Evolutionary conservation across 2,888 invertebrate species (phyloP).

Genomic region (Herminia tarsipennalis): DNA sequence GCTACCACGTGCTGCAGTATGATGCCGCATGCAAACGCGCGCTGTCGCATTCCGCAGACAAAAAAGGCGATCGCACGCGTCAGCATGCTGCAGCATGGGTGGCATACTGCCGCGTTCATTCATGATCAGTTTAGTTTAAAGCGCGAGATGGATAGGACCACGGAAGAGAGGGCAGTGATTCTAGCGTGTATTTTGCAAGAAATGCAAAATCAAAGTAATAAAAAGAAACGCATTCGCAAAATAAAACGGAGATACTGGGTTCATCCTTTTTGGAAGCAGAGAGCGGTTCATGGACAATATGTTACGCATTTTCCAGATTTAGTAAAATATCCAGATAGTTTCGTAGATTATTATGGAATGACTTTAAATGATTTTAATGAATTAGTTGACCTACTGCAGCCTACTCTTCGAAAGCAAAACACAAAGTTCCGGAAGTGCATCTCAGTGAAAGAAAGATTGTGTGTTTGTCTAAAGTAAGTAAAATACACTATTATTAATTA

Average conservation of each 20-base stretch:
- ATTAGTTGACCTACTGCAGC: conserved; percentile 16
- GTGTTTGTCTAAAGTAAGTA: conserved; percentile 18
- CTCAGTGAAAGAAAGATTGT: conserved; percentile 20
- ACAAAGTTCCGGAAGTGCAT: conserved; percentile 17
- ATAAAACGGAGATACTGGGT: conserved; percentile 15
- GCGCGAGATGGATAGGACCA: too few relatives aligned
- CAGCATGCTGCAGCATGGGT: too few relatives aligned
- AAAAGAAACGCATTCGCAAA: too few relatives aligned
- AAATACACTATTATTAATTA: conserved; percentile 18
- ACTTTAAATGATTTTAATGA: conserved; percentile 23
- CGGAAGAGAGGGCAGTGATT: too few relatives aligned
- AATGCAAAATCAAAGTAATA: too few relatives aligned
- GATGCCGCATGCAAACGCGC: too few relatives aligned
- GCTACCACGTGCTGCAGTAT: too few relatives aligned
- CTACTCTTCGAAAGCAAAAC: conserved; percentile 17
- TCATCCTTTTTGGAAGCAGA: conserved; percentile 21
- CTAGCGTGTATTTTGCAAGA: too few relatives aligned
- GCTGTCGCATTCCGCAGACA: too few relatives aligned
- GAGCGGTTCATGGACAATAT: conserved; percentile 26
- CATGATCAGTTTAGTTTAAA: too few relatives aligned
- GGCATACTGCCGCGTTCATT: too few relatives aligned
- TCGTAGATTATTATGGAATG: conserved; percentile 21
- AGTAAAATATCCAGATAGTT: conserved; percentile 23
- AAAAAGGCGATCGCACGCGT: too few relatives aligned
- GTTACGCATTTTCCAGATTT: conserved; percentile 24